These are phyloP conservation scores for Terebella lapidaria DNA, from an alignment of 2,888 invertebrate species.

Conservation along the genomic window DNA sequence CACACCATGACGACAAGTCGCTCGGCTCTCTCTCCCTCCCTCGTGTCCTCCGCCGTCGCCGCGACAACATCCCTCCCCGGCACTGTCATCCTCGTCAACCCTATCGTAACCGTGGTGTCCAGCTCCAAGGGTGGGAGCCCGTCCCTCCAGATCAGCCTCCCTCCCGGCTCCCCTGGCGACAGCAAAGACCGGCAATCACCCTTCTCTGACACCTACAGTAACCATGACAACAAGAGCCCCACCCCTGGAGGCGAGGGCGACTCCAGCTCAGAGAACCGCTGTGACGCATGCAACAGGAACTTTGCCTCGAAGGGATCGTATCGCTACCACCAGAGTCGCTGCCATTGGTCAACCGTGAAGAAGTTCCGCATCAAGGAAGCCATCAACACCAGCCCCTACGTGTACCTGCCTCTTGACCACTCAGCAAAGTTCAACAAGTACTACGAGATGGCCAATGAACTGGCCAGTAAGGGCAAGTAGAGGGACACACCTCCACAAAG, in stretches of 20 bases:
- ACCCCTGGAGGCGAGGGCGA: constrained; percentile 7
- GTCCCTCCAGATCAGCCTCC: constrained; percentile 10
- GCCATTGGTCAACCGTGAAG: constrained; percentile 36
- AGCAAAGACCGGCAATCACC: not conserved
- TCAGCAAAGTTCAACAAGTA: constrained; percentile 90
- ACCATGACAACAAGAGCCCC: not conserved
- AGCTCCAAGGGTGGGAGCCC: constrained; percentile 5
- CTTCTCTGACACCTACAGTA: not conserved
- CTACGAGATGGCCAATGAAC: constrained; percentile 95
- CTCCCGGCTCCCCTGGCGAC: not conserved
- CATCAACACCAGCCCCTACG: constrained; percentile 47
- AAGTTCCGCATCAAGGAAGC: constrained; percentile 46
- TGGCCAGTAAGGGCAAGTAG: constrained; percentile 72
- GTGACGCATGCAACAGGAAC: constrained; percentile 57
- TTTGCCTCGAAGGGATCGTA: constrained; percentile 96
- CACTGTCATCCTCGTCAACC: constrained; percentile 26
- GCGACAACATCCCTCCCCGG: constrained; percentile 13
- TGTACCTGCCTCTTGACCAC: constrained; percentile 49
- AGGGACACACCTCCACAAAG: not conserved
- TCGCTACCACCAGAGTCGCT: constrained; percentile 76
- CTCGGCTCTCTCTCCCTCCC: not conserved
- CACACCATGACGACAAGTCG: not conserved
- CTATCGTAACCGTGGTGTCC: constrained; percentile 25
- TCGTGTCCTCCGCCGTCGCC: constrained; percentile 1
- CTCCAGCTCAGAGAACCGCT: constrained; percentile 22